Percentiles rank a stretch among this genome's conserved stretches.
These are phyloP conservation scores for Drosophila orena DNA, from an alignment of 1,140 invertebrate species.

Conservation along the genomic window DNA sequence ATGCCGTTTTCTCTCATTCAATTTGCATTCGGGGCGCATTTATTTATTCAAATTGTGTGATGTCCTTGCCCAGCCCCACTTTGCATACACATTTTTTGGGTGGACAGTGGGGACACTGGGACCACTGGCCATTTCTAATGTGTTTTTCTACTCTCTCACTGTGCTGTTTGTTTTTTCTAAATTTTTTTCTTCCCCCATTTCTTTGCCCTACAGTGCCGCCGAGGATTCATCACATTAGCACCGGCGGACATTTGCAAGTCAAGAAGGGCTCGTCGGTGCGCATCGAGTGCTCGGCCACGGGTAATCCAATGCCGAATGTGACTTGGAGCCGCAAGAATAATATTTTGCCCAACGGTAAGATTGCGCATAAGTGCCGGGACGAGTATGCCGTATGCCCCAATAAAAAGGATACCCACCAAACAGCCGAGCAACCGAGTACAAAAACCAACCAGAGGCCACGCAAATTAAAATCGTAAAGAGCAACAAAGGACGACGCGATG, in stretches of 20 bases:
- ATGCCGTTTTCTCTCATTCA: slow-evolving; percentile 76
- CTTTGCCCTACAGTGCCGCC: slow-evolving; percentile 86
- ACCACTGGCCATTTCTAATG: slow-evolving; percentile 64
- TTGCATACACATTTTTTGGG: slow-evolving; percentile 69
- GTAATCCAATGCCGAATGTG: slow-evolving; percentile 88
- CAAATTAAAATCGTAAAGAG: slow-evolving; percentile 76
- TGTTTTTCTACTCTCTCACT: slow-evolving; percentile 33
- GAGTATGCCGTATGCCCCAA: slow-evolving; percentile 4
- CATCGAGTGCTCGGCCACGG: slow-evolving; percentile 88
- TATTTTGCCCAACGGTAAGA: slow-evolving; percentile 87
- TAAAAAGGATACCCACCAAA: slow-evolving; percentile 27
- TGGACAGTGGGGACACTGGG: slow-evolving; percentile 32
- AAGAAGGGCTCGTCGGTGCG: slow-evolving; percentile 88
- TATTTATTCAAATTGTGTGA: slow-evolving; percentile 80
- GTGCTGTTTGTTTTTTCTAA: background rate
- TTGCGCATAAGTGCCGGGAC: slow-evolving; percentile 66
- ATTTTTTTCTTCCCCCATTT: slow-evolving; percentile 31
- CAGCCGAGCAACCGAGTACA: background rate
- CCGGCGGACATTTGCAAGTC: slow-evolving; percentile 87
- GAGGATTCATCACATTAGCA: slow-evolving; percentile 86
- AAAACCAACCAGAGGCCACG: slow-evolving; percentile 35
- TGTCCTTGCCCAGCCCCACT: slow-evolving; percentile 62
- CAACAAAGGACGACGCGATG: slow-evolving; percentile 49
- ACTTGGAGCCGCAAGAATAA: slow-evolving; percentile 89
- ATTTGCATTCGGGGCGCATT: slow-evolving; percentile 78